Evolutionary conservation across 1,140 invertebrate genomes (phyloP).

Genomic region (Drosophila virilis): DNA sequence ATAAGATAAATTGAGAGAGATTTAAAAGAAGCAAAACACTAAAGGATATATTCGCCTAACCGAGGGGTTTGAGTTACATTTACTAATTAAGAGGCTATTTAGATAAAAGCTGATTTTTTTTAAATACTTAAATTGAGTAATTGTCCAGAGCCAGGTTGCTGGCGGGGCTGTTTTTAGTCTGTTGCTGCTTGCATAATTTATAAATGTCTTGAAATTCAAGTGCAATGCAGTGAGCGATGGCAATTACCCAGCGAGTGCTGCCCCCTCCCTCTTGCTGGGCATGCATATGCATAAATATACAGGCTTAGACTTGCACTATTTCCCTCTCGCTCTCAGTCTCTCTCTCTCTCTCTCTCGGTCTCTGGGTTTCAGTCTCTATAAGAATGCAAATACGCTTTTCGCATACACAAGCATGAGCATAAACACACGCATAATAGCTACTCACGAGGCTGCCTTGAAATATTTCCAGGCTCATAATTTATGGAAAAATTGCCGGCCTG

Average conservation of each 20-base stretch:
- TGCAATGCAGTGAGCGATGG: conserved; percentile 39
- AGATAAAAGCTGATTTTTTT: not conserved
- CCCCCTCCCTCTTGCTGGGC: not conserved
- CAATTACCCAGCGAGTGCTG: conserved; percentile 20
- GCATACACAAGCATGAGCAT: conserved; percentile 6
- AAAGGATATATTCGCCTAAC: too few species aligned
- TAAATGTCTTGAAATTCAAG: conserved; percentile 50
- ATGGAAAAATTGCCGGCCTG: conserved; percentile 66
- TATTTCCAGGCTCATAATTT: conserved; percentile 72
- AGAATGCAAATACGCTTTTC: conserved; percentile 24
- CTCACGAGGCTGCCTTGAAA: conserved; percentile 67
- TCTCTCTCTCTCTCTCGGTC: too few species aligned
- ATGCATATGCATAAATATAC: conserved; percentile 71
- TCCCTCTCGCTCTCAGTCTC: not conserved
- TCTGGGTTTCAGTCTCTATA: conserved; percentile 3
- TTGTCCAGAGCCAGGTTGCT: not conserved
- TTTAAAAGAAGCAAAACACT: too few species aligned
- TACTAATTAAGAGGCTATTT: not conserved
- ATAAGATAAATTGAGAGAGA: too few species aligned
- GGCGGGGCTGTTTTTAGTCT: not conserved
- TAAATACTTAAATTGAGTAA: not conserved
- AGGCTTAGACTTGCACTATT: conserved; percentile 23
- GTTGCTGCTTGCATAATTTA: conserved; percentile 29
- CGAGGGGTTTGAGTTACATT: not conserved
- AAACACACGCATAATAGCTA: conserved; percentile 66